Percentiles rank a stretch among this genome's conserved stretches.
phyloP scores from a whole-genome alignment of 1,140 invertebrate genomes.

The Araneus ventricosus region DNA sequence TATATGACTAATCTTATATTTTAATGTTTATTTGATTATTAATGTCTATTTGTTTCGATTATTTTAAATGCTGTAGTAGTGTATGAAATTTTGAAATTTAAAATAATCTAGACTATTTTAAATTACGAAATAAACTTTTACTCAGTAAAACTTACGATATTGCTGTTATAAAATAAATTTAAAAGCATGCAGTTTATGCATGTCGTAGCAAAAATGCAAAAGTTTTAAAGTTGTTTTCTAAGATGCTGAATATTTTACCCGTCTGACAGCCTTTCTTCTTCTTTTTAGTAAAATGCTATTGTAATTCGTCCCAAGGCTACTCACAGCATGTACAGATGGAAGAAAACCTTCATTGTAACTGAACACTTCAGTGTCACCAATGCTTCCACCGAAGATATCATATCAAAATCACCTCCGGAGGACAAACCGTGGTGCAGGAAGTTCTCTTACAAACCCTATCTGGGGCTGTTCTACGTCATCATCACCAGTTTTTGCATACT shows the following conservation, averaged over 20 bases:
- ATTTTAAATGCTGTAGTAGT: no score
- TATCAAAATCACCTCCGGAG: background rate
- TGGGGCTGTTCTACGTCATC: background rate
- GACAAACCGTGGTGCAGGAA: background rate
- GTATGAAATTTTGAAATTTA: no score
- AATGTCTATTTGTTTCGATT: no score
- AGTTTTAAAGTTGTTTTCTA: no score
- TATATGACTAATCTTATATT: no score
- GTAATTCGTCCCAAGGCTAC: background rate
- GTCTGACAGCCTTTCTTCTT: background rate
- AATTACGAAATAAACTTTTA: no score
- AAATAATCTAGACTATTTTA: no score
- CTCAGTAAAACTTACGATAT: no score
- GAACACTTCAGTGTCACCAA: background rate
- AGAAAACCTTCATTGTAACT: background rate
- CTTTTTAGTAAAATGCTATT: background rate
- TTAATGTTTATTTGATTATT: no score
- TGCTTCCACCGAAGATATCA: background rate
- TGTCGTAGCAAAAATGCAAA: no score
- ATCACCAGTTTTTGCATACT: conserved; percentile 8
- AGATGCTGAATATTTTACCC: background rate
- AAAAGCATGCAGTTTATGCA: no score
- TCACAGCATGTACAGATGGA: background rate
- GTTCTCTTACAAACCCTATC: background rate
- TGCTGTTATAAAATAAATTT: no score